Evolutionary conservation across 2,888 invertebrate genomes (phyloP), one percentile per base, ranked within the genome.

Genomic region (Zhengitettix transpicula): DNA sequence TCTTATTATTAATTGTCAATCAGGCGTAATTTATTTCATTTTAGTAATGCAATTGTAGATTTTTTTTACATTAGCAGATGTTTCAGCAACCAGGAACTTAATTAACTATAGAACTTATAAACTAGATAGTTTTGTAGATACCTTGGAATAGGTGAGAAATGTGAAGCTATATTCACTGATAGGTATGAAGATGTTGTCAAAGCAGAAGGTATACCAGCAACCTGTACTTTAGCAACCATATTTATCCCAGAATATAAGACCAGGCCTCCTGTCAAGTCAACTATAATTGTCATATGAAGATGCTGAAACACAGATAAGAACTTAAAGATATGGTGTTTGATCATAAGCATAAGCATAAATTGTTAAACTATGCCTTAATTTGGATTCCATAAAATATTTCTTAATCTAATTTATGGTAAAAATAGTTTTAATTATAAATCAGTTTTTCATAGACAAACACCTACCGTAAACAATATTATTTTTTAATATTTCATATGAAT

Each of bases 141-240:
- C 75, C 74, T 71, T 42, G 81, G 81, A 71, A 79, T 81, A n/a
- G 81, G 77, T 8, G 80, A 78, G 53, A 77, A 70, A 60, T 72
- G 70, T 55, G 69, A 65, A 55, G 72, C 69, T n/a, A 70, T 65
- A 63, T 70, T 73, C 40, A 74, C 68, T 52, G 75, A 68, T 55
- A 76, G 69, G 65, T 73, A 77, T 54, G 77, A 77, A n/a, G 76
- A 75, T 10, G 77, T 75, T 1, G 76, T 71, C 63, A 78, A 71
- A 64, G 75, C 76, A 1, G 84, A 79, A n/a, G 85, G 70, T 1
- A 85, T 80, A 0, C 87, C 87, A 0, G 85, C 82, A 12, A 89
- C 82, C 67, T 89, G 89, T 10, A 95, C 81, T 75, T 91, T 91
- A 1, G 90, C 90, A 56, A 95, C 85, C 66, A 85, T 79, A 60